Evolutionary conservation across 2,888 invertebrate genomes (phyloP).

Genomic region (Pristionchus mayeri): DNA sequence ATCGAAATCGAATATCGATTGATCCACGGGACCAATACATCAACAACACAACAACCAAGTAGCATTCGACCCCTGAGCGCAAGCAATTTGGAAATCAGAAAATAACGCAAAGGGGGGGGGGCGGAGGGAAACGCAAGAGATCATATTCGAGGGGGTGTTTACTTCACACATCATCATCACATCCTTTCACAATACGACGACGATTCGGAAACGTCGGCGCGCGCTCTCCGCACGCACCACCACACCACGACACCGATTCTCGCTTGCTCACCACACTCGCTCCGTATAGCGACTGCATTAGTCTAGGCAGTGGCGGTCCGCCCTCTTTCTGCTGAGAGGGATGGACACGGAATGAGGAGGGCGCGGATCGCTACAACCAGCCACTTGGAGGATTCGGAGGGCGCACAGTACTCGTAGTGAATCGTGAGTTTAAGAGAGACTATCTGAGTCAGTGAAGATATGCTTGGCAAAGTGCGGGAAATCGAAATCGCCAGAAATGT

Average conservation of each 20-base stretch:
- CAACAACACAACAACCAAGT: neutral
- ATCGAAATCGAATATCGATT: neutral
- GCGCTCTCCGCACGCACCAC: neutral
- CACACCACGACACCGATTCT: neutral
- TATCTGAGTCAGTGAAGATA: no score
- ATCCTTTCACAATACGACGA: neutral
- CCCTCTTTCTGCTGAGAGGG: neutral
- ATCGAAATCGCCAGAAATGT: neutral
- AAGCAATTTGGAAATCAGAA: neutral
- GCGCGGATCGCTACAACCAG: conserved; percentile 43
- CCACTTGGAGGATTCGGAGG: neutral
- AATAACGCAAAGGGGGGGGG: neutral
- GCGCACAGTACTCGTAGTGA: neutral
- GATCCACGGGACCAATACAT: neutral
- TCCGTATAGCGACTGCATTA: conserved; percentile 49
- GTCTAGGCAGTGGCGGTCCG: conserved; percentile 56
- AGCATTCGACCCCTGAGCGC: neutral
- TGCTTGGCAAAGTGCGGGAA: no score
- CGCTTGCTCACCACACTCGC: neutral
- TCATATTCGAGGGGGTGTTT: neutral
- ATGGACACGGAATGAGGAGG: conserved; percentile 45
- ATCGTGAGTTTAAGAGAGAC: no score
- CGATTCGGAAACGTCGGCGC: neutral
- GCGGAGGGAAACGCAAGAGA: neutral
- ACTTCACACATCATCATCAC: neutral